Base-by-base conservation (phyloP, 2,888 invertebrate species). In the Polyommatus icarus region DNA sequence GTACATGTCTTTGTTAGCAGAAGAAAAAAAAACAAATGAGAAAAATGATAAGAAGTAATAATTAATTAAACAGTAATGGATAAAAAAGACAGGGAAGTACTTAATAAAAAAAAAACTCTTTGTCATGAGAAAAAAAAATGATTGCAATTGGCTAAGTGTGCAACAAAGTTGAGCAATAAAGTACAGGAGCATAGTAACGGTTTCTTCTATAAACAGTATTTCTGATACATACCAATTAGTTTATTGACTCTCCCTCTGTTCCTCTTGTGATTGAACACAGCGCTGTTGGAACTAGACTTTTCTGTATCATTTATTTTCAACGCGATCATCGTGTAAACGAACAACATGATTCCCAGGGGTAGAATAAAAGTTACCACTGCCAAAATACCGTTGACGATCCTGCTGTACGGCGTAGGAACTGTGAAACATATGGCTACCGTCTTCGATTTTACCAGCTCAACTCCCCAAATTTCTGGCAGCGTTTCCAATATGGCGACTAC, bases 241-340 rank as follows among this genome's bases (percentile, higher is more conserved):
- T 88, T 90, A 79, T 90, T 89, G 0, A 91, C 85, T 84, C 85
- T 90, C n/a, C 84, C 84, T 57, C 87, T 87, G 71, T 88, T 87
- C 67, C 87, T 85, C 3, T 85, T 84, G 54, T 88, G 87, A 73
- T 90, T 90, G 76, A 90, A 90, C 6, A 87, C 84, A 32, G 85
- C 85, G 67, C 83, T 84, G 18, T 82, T 83, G 0, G 83, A 80
- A 76, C 84, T 85, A 7, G 79, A 82, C 71, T 82, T 86, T 77
- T 87, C 86, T 72, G 81, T 84, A 24, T 80, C 78, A 73, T 87
- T 87, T 32, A 91, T 85, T 84, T 89, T 89, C 24, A 87, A 83
- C 10, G 88, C 88, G 24, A 91, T 90, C 87, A 87, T 89, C 1
- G 82, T 82, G 67, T 91, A 90, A 7, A 89, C 86, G 76, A 87